These are phyloP conservation scores for Miichthys miiuy DNA, from an alignment of 2,797 vertebrate species.

Conservation along the genomic window DNA sequence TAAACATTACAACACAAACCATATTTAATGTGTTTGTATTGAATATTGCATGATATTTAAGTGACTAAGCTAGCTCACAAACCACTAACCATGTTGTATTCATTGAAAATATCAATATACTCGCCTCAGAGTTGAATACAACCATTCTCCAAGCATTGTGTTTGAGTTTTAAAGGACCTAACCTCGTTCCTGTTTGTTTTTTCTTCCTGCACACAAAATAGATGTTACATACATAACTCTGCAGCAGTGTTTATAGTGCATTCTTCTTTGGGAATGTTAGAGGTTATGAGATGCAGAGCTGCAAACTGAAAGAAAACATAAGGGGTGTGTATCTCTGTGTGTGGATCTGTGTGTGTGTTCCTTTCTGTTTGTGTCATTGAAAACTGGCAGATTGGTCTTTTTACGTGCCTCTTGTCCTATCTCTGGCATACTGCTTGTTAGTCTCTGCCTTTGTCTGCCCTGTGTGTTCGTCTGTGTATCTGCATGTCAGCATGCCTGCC, in stretches of 20 bases:
- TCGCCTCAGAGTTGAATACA: background rate
- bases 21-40: background rate
- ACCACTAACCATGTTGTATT: background rate
- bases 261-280: constrained; percentile 4
- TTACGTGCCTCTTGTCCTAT: constrained; percentile 63
- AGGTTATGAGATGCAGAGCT: background rate
- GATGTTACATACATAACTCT: background rate
- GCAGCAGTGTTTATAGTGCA: background rate
- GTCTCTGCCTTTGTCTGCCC: constrained; percentile 48
- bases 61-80: background rate
- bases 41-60: background rate
- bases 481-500: constrained; percentile 38
- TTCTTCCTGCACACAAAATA: background rate
- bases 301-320: constrained; percentile 11
- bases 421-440: constrained; percentile 57
- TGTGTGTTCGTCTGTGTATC: constrained; percentile 34
- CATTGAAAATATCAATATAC: background rate
- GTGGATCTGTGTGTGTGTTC: constrained; percentile 11
- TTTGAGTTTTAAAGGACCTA: background rate
- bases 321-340: constrained; percentile 3
- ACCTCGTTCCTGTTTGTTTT: too few relatives aligned
- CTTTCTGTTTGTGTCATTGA: constrained; percentile 44
- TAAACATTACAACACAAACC: background rate
- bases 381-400: constrained; percentile 63
- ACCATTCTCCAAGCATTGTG: background rate